Evolutionary conservation across 2,888 invertebrate genomes (phyloP), one percentile per base, ranked within the genome.

Genomic region (Sialis lutaria): DNA sequence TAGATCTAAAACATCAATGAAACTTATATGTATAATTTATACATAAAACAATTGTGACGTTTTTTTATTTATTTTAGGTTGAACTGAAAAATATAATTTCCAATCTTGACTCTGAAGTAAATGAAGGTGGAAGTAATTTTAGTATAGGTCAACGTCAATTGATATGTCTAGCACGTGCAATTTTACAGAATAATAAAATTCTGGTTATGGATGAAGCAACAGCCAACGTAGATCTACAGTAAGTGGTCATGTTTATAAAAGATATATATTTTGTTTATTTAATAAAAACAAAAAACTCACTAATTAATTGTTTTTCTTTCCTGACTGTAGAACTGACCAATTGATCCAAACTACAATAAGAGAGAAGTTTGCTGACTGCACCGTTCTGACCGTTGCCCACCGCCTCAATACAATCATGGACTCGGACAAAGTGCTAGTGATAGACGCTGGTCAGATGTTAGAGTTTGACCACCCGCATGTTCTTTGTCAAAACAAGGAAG

Each of bases 171-270:
- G 92, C 91, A 7, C 72, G 88, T 53, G 91, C 91, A 0, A 82
- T 93, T 51, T 72, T 92, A 1, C 71, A 82, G 41, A 79, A 82
- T 56, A 83, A 82, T 56, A 81, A 77, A 56, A 75, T 93, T 52
- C 70, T 92, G 2, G 79, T 93, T 22, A 68, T 93, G 51, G 92
- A 93, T 57, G 92, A 92, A 67, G 91, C 91, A 33, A 91, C 91
- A 0, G 89, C 90, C 3, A 91, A 90, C 62, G 88, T 91, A 2
- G 91, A 92, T 64, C 83, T 81, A 50, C 77, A 80, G 83, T 84
- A 67, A 71, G 74, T 64, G 43, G 30, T 13, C 33, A 22, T 22
- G 22, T 39, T 67, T 55, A 56, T 56, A 49, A 47, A 22, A 22
- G 22, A 22, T 22, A 22, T 22, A 22, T 22, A 22, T 4, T 22